Evolutionary conservation across 2,797 vertebrate species (phyloP).

Genomic region (Acipenser oxyrinchus): DNA sequence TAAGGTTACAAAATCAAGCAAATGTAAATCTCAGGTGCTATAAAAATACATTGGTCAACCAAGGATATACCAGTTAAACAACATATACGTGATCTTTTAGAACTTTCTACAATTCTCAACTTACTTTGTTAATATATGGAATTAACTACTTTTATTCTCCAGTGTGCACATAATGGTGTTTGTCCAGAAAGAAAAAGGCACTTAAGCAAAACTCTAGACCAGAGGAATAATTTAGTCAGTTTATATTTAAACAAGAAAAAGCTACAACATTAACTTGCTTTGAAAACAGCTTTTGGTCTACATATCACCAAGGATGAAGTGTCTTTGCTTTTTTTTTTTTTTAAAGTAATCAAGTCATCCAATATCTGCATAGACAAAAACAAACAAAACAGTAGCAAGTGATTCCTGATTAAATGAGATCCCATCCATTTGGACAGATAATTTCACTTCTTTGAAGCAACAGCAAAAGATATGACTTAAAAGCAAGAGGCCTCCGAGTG

Average conservation of each 20-base stretch:
- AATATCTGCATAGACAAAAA: slow-evolving; percentile 61
- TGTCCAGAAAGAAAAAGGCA: slow-evolving; percentile 62
- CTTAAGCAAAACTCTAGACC: slow-evolving; percentile 47
- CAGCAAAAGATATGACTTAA: slow-evolving; percentile 25
- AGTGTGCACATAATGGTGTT: slow-evolving; percentile 35
- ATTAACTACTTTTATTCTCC: slow-evolving; percentile 18
- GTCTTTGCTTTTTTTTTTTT: slow-evolving; percentile 43
- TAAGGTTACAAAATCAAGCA: slow-evolving; percentile 34
- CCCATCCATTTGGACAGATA: slow-evolving; percentile 32
- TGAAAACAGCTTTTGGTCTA: slow-evolving; percentile 54
- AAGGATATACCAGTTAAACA: slow-evolving; percentile 10
- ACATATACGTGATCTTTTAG: not conserved
- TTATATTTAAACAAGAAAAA: slow-evolving; percentile 26
- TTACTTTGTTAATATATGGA: not conserved
- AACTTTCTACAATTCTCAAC: not conserved
- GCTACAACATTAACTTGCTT: slow-evolving; percentile 26
- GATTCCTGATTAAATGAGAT: slow-evolving; percentile 30
- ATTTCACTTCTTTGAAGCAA: slow-evolving; percentile 39
- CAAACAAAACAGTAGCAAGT: slow-evolving; percentile 24
- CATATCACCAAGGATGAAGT: slow-evolving; percentile 40
- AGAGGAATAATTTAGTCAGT: slow-evolving; percentile 21
- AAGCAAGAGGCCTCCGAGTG: slow-evolving; percentile 37
- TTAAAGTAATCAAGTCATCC: slow-evolving; percentile 46
- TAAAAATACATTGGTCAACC: slow-evolving; percentile 13
- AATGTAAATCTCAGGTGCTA: slow-evolving; percentile 18